Percentiles rank a stretch among this genome's conserved stretches.
These are phyloP conservation scores for Oceanodroma tethys DNA, from an alignment of 2,113 vertebrate genomes.

Conservation along the genomic window DNA sequence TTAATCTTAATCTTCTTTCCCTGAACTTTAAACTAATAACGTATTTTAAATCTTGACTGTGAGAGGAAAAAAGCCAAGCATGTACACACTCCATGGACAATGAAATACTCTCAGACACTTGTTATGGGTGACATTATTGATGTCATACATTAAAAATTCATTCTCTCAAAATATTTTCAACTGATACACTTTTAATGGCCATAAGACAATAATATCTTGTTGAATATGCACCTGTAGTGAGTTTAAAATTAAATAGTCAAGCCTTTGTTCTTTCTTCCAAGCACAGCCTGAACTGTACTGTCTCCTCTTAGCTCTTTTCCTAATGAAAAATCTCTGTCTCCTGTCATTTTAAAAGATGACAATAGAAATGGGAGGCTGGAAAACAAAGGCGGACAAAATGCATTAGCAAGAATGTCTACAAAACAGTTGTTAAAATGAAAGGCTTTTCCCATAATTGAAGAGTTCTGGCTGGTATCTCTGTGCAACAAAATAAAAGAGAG, in stretches of 20 bases:
- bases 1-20: not conserved
- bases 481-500: conserved; percentile 19
- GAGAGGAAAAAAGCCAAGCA: not conserved
- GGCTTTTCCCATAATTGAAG: conserved; percentile 57
- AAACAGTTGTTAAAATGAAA: conserved; percentile 61
- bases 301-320: not conserved
- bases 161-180: conserved; percentile 8
- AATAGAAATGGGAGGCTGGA: conserved; percentile 20
- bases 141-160: not conserved
- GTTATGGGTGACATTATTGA: not conserved
- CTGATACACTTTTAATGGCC: not conserved
- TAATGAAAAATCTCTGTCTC: conserved; percentile 56
- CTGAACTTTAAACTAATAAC: not conserved
- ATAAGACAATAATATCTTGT: not conserved
- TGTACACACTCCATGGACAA: not conserved
- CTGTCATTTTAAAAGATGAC: conserved; percentile 47
- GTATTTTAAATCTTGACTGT: not conserved
- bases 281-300: not conserved
- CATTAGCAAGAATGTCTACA: conserved; percentile 55
- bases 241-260: conserved; percentile 9
- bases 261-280: conserved; percentile 14
- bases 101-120: not conserved
- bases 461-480: conserved; percentile 18
- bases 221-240: not conserved
- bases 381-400: conserved; percentile 48